Percentiles rank a stretch among this genome's conserved stretches.
Evolutionary conservation across 2,888 invertebrate species (phyloP).

Genomic region (Cyclophora punctaria): DNA sequence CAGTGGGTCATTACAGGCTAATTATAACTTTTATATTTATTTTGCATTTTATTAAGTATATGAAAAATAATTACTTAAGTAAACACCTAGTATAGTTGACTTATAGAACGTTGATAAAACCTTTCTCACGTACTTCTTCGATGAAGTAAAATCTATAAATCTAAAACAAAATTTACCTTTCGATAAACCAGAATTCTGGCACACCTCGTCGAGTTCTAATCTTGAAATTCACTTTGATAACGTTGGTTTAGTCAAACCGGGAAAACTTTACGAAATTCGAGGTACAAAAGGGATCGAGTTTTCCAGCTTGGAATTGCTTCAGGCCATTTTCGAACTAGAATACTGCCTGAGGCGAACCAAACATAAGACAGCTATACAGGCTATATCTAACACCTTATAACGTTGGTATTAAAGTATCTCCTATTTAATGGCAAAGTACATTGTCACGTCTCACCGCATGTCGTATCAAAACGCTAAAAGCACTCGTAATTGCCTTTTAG

Average conservation of each 20-base stretch:
- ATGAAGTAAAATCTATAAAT: too few species aligned
- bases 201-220: background rate
- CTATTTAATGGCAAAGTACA: background rate
- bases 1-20: too few species aligned
- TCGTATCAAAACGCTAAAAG: constrained; percentile 16
- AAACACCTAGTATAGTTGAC: too few species aligned
- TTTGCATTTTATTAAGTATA: too few species aligned
- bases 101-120: too few species aligned
- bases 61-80: too few species aligned
- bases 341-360: background rate
- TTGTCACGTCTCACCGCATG: constrained; percentile 8
- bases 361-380: too few species aligned
- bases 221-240: background rate
- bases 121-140: background rate
- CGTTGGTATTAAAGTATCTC: background rate
- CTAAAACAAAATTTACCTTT: too few species aligned
- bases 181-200: background rate
- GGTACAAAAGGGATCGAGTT: background rate
- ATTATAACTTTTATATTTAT: too few species aligned
- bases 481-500: constrained; percentile 24
- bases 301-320: constrained; percentile 2
- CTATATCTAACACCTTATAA: too few species aligned
- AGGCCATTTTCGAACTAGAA: background rate
- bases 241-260: background rate
- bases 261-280: constrained; percentile 1